Evolutionary conservation across 2,888 invertebrate genomes (phyloP).

Genomic region (Lypha dubia): DNA sequence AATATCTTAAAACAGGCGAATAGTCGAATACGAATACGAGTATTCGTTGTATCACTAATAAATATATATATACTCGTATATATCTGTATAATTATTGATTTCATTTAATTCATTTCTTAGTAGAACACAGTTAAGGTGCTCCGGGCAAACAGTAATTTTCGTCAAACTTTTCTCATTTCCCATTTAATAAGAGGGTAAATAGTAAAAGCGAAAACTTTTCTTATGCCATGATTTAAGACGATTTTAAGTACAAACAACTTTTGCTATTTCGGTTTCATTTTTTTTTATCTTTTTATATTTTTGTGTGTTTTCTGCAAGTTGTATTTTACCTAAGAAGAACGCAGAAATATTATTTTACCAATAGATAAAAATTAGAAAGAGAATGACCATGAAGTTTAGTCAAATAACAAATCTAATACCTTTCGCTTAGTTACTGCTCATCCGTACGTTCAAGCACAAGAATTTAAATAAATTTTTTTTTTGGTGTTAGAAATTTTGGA

Average conservation of each 20-base stretch:
- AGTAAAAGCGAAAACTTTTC: conserved; percentile 3
- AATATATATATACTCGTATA: too few species aligned
- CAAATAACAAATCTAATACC: conserved; percentile 15
- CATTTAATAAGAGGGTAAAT: not conserved
- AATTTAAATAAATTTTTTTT: not conserved
- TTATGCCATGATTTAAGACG: not conserved
- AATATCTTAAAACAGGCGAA: too few species aligned
- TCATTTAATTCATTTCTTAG: too few species aligned
- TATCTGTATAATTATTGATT: too few species aligned
- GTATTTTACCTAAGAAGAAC: conserved; percentile 35
- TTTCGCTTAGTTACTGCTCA: not conserved
- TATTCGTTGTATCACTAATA: too few species aligned
- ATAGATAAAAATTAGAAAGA: not conserved
- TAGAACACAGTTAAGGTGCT: too few species aligned
- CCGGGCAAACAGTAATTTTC: not conserved
- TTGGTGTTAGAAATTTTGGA: not conserved
- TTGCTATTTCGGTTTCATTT: not conserved
- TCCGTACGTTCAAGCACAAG: not conserved
- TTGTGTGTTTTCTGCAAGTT: conserved; percentile 24
- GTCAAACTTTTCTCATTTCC: not conserved
- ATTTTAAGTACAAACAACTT: conserved; percentile 22
- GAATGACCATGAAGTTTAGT: conserved; percentile 16
- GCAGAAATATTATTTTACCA: conserved; percentile 2
- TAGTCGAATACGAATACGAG: too few species aligned
- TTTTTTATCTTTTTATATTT: not conserved